Percentiles rank a stretch among this genome's conserved stretches.
Conservation (phyloP, 2,888 invertebrate species). For the Himalopsyche anomala region DNA sequence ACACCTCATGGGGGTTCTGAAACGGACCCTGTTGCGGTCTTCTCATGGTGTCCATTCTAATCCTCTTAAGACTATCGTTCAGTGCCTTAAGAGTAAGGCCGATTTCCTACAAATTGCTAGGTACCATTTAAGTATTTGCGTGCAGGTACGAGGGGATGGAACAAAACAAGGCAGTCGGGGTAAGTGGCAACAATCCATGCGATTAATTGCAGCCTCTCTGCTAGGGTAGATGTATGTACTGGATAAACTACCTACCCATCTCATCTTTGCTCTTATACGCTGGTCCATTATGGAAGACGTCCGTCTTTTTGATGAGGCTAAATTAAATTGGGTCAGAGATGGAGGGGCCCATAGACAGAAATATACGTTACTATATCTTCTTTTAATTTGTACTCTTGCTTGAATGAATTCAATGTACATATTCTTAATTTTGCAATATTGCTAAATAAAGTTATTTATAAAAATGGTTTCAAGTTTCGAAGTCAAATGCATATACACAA, state of each 20-base stretch:
- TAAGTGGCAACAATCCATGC: conserved; percentile 42
- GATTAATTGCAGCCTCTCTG: conserved; percentile 30
- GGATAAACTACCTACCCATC: not conserved
- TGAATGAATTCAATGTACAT: no score
- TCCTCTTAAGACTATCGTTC: conserved; percentile 2
- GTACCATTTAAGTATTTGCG: conserved; percentile 40
- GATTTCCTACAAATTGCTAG: not conserved
- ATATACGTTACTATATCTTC: no score
- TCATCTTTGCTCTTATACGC: conserved; percentile 19
- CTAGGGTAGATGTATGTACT: not conserved
- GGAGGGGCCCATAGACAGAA: not conserved
- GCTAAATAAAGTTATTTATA: no score
- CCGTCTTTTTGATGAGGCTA: not conserved
- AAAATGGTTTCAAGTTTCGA: no score
- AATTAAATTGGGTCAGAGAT: conserved; percentile 27
- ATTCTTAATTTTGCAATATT: no score
- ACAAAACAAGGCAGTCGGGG: conserved; percentile 3
- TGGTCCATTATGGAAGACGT: not conserved
- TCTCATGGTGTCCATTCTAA: conserved; percentile 40
- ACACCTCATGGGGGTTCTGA: not conserved
- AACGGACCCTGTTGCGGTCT: not conserved
- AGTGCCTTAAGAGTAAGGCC: not conserved
- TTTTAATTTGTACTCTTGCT: no score
- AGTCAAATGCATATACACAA: no score
- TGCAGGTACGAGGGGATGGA: not conserved